Conservation (phyloP, 2,113 vertebrate species). For the Pelvicachromis taeniatus region DNA sequence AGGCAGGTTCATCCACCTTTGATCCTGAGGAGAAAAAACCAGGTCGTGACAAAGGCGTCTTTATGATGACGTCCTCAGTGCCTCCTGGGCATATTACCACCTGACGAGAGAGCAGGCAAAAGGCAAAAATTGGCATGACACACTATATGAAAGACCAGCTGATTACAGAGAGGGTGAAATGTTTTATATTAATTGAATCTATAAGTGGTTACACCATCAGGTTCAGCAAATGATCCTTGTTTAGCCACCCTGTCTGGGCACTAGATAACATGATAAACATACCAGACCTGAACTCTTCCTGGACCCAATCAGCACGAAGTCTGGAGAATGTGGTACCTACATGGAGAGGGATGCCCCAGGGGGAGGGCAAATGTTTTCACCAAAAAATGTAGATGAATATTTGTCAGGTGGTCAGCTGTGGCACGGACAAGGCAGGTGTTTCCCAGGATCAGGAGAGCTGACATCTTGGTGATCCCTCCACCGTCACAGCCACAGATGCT, state of each 20-base stretch:
- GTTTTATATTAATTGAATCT: not conserved
- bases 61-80: not conserved
- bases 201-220: not conserved
- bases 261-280: not conserved
- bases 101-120: not conserved
- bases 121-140: not conserved
- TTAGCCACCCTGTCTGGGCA: not conserved
- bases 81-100: not conserved
- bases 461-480: not conserved
- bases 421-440: not conserved
- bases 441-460: too few relatives aligned
- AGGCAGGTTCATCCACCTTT: not conserved
- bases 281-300: not conserved
- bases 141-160: not conserved
- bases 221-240: not conserved
- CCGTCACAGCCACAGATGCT: not conserved
- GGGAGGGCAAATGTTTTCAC: not conserved
- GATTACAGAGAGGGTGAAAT: accelerated
- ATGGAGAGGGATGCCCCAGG: not conserved
- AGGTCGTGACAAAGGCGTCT: not conserved
- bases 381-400: not conserved
- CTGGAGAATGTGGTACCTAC: not conserved
- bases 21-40: not conserved
- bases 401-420: not conserved
- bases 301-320: not conserved